These are phyloP conservation scores for Aromia moschata DNA, from an alignment of 2,888 invertebrate species.

Conservation along the genomic window DNA sequence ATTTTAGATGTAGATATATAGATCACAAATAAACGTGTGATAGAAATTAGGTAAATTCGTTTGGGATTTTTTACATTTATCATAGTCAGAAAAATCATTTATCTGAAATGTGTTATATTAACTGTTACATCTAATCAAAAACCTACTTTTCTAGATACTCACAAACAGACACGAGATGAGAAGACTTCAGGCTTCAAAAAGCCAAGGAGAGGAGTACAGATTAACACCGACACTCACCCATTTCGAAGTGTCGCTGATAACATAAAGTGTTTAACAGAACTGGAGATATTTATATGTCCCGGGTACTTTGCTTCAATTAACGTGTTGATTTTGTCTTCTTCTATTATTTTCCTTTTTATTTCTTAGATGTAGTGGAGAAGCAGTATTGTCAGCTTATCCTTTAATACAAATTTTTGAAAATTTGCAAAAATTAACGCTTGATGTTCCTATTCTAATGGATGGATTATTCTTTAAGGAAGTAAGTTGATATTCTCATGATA, in stretches of 20 bases:
- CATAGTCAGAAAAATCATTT: no score
- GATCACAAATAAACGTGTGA: no score
- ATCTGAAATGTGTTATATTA: no score
- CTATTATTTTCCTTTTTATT: not conserved
- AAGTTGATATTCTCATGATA: not conserved
- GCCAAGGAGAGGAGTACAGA: slow-evolving; percentile 21
- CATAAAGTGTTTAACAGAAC: slow-evolving; percentile 23
- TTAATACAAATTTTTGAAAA: slow-evolving; percentile 21
- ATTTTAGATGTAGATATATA: no score
- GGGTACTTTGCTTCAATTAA: slow-evolving; percentile 9
- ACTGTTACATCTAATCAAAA: no score
- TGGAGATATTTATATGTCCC: slow-evolving; percentile 27
- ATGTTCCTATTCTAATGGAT: slow-evolving; percentile 25
- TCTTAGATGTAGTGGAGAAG: slow-evolving; percentile 23
- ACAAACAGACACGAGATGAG: no score
- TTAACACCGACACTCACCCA: slow-evolving; percentile 19
- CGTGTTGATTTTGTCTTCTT: not conserved
- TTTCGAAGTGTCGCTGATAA: slow-evolving; percentile 26
- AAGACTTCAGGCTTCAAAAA: slow-evolving; percentile 19
- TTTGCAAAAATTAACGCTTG: slow-evolving; percentile 25
- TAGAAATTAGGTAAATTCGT: no score
- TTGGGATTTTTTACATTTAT: no score
- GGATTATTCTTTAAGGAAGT: slow-evolving; percentile 31
- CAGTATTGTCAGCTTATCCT: slow-evolving; percentile 21
- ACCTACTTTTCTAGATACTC: no score